Evolutionary conservation across 2,797 vertebrate species (phyloP).

Genomic region (Chaenodraco wilsoni): DNA sequence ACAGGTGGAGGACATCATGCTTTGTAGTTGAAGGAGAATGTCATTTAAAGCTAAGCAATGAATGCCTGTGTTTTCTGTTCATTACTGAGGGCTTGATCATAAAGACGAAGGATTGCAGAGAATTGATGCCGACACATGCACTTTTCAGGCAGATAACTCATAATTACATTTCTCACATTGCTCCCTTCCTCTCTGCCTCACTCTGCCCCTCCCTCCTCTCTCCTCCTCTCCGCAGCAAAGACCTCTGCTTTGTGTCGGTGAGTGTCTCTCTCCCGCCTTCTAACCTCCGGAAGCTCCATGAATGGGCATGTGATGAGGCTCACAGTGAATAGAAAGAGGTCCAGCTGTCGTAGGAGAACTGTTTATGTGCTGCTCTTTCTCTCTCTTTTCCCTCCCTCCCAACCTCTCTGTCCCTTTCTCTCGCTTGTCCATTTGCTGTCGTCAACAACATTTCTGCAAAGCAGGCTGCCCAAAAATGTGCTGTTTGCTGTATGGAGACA

Average conservation of each 20-base stretch:
- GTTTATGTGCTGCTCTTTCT: constrained; percentile 27
- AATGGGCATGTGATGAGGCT: constrained; percentile 73
- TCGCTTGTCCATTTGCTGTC: constrained; percentile 51
- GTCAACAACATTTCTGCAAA: constrained; percentile 64
- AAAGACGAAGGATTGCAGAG: constrained; percentile 32
- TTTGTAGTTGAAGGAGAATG: constrained; percentile 7
- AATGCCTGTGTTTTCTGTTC: constrained; percentile 15
- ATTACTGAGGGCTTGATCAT: constrained; percentile 11
- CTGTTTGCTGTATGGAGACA: constrained; percentile 71
- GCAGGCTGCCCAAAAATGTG: constrained; percentile 44
- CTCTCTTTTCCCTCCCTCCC: constrained; percentile 6
- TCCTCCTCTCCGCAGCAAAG: constrained; percentile 60
- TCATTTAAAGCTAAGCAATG: constrained; percentile 14
- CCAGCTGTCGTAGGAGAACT: constrained; percentile 69
- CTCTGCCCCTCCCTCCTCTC: constrained; percentile 47
- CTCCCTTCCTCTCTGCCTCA: constrained; percentile 35
- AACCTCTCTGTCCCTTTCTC: constrained; percentile 33
- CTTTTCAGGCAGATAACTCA: constrained; percentile 63
- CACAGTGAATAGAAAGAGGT: constrained; percentile 59
- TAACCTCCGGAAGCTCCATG: constrained; percentile 77
- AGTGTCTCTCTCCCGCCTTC: constrained; percentile 54
- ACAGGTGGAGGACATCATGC: not conserved
- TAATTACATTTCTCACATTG: constrained; percentile 66
- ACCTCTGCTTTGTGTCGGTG: constrained; percentile 71
- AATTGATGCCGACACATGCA: constrained; percentile 69